phyloP scores from a whole-genome alignment of 1,140 invertebrate genomes.

The Drosophila oshimai region DNA sequence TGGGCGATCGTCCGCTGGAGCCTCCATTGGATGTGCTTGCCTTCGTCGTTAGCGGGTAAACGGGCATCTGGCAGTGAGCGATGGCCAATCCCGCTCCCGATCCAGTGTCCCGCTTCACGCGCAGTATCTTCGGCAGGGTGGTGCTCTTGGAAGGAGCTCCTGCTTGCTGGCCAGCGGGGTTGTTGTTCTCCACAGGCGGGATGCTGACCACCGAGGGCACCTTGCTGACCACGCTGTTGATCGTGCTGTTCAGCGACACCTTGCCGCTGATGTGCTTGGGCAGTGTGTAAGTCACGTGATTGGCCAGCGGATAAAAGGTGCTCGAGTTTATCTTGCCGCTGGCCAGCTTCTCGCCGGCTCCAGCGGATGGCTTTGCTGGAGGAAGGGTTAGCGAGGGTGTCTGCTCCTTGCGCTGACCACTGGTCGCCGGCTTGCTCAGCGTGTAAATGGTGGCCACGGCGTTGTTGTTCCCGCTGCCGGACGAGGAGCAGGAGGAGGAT shows the following conservation, averaged over 20 bases:
- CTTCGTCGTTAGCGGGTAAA: constrained; percentile 53
- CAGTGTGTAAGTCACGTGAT: constrained; percentile 81
- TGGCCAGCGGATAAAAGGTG: constrained; percentile 79
- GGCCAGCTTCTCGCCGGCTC: constrained; percentile 46
- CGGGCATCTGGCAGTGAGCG: constrained; percentile 74
- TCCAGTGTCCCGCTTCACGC: constrained; percentile 31
- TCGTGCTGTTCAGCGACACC: constrained; percentile 78
- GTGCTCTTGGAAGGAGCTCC: constrained; percentile 29
- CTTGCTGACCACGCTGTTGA: constrained; percentile 81
- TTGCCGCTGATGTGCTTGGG: constrained; percentile 81
- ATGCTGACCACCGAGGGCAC: constrained; percentile 82
- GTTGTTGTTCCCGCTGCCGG: constrained; percentile 43
- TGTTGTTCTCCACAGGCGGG: constrained; percentile 61
- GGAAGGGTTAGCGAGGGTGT: constrained; percentile 64
- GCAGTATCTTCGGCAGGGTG: constrained; percentile 55
- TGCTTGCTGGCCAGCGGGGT: constrained; percentile 3
- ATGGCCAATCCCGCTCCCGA: constrained; percentile 24
- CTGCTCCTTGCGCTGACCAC: constrained; percentile 61
- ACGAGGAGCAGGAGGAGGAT: constrained; percentile 29
- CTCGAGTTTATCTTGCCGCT: constrained; percentile 77
- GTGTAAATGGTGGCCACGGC: constrained; percentile 73
- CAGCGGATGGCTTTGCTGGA: constrained; percentile 44
- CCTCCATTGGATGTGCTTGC: not conserved
- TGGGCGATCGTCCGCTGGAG: constrained; percentile 31
- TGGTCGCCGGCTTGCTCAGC: constrained; percentile 55